Base-by-base conservation (phyloP, 2,113 vertebrate species). In the Xyrauchen texanus region DNA sequence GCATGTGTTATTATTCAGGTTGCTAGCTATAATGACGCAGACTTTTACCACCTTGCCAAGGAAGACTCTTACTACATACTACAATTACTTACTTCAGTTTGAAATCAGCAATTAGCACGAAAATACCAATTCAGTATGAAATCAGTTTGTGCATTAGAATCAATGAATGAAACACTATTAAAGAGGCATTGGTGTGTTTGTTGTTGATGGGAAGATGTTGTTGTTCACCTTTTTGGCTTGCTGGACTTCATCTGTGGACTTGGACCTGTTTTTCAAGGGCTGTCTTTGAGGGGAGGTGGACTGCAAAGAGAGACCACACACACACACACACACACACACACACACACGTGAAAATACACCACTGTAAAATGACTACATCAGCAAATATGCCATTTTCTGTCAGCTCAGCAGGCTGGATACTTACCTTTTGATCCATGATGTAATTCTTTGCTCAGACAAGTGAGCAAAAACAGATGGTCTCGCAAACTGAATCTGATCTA, bases 241-340 rank as follows among this genome's bases (percentile, higher is more conserved):
- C 52, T 94, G 93, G 82, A 93, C 89, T 86, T 95, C 94, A 53
- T 95, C 94, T 47, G 92, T 94, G 70, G 94, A 95, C 85, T 94
- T 95, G 67, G 94, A 95, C 60, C 93, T 90, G 85, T 85, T 92
- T 85, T 94, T 95, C 90, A 94, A 90, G 13, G 77, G 83, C 51
- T 91, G 92, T 81, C 92, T 95, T 88, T 95, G 93, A 62, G 92
- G 93, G 46, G 94, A 94, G 15, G 91, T 90, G 60, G 86, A 79
- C 94, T 95, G 82, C 6, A 44, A 44, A 80, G 21, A 34, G 21
- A 34, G 34, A 78, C 2, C 12, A 16, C 61, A 52, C 10, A 73
- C 8, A n/a, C n/a, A n/a, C n/a, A n/a, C n/a, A n/a, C n/a, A n/a
- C n/a, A n/a, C n/a, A n/a, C n/a, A n/a, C n/a, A n/a, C n/a, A n/a